A percentile compares a stretch with the other conserved stretches of the same genome.
These are phyloP conservation scores for Galleria mellonella DNA, from an alignment of 1,140 invertebrate genomes.

Conservation along the genomic window DNA sequence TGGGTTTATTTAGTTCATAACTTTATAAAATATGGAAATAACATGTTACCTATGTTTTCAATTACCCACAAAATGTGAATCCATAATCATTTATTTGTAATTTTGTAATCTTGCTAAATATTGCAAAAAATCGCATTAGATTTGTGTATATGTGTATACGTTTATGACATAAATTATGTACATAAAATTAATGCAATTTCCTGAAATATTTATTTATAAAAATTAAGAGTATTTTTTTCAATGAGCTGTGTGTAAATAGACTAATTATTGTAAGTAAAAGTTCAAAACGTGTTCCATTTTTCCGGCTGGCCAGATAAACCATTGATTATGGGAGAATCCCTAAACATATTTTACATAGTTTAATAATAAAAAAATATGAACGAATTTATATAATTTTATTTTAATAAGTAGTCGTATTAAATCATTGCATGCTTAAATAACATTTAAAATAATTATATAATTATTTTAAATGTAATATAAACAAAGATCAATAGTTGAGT, in stretches of 20 bases:
- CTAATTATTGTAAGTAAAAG: neutral
- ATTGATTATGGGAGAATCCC: neutral
- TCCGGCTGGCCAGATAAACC: neutral
- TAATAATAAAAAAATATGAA: neutral
- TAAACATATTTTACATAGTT: constrained; percentile 1
- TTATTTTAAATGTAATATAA: too few species aligned
- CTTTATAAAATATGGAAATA: too few species aligned
- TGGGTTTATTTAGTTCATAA: neutral
- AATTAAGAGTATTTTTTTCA: neutral
- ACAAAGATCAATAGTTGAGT: too few species aligned
- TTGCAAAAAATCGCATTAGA: too few species aligned
- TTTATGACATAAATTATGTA: neutral
- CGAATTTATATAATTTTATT: neutral
- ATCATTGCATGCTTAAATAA: too few species aligned
- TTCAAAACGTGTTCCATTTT: neutral
- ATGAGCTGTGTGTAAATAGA: neutral
- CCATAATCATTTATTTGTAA: too few species aligned
- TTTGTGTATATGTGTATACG: too few species aligned
- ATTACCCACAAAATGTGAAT: too few species aligned
- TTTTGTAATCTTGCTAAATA: neutral
- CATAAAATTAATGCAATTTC: neutral
- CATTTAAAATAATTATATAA: too few species aligned
- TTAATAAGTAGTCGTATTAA: neutral
- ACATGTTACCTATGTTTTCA: too few species aligned
- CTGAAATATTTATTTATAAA: neutral